Conservation (phyloP, 2,113 vertebrate genomes). For the Ailurus styani region DNA sequence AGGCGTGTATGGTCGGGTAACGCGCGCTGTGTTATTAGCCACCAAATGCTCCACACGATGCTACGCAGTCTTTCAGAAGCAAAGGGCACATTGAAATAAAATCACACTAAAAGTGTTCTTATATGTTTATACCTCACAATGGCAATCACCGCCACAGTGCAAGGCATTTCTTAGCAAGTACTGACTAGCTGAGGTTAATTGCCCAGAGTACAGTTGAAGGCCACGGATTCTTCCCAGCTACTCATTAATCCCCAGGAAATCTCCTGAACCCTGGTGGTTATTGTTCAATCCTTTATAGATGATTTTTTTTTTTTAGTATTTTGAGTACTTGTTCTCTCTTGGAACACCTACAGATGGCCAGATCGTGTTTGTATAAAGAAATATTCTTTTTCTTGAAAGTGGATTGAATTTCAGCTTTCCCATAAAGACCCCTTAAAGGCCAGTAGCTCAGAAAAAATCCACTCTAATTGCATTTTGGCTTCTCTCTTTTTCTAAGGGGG, state of each 20-base stretch:
- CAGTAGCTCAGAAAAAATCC: conserved; percentile 34
- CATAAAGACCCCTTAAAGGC: conserved; percentile 28
- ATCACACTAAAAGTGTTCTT: conserved; percentile 28
- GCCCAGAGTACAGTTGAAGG: conserved; percentile 16
- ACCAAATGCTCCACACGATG: neutral
- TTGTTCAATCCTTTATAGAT: conserved; percentile 53
- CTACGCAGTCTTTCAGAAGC: conserved; percentile 31
- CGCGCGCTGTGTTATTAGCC: neutral
- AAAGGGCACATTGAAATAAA: conserved; percentile 56
- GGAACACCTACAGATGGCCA: conserved; percentile 42
- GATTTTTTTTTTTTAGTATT: conserved; percentile 60
- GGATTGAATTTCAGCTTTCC: conserved; percentile 14
- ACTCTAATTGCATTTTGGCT: conserved; percentile 15
- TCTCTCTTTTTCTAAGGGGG: neutral
- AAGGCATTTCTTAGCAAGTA: neutral
- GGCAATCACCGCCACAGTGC: neutral
- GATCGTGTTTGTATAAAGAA: conserved; percentile 36
- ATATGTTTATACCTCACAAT: conserved; percentile 20
- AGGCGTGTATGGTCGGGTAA: neutral
- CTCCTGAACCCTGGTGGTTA: conserved; percentile 21
- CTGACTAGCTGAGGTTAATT: conserved; percentile 40
- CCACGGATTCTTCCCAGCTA: conserved; percentile 25
- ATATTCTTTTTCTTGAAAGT: conserved; percentile 25
- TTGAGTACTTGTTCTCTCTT: conserved; percentile 32
- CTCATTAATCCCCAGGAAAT: conserved; percentile 64